A percentile compares a stretch with the other conserved stretches of the same genome.
These are phyloP conservation scores for Lota lota DNA, from an alignment of 2,113 vertebrate species.

Conservation along the genomic window DNA sequence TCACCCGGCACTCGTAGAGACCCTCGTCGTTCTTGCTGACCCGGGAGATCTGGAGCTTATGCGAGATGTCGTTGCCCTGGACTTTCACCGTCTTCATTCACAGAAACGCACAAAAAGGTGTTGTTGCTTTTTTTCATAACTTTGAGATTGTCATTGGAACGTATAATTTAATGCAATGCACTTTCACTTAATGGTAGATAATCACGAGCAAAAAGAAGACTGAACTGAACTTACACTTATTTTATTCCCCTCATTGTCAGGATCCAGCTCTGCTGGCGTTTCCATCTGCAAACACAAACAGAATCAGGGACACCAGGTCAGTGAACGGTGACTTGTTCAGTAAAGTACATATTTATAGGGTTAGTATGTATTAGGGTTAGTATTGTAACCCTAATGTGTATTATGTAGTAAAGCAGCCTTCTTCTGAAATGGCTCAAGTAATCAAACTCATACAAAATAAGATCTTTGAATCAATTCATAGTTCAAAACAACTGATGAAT, in stretches of 20 bases:
- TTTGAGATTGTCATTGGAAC: not conserved
- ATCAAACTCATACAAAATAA: too few species aligned
- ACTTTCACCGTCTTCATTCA: constrained; percentile 90
- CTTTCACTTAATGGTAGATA: not conserved
- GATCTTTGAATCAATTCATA: too few species aligned
- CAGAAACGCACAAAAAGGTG: not conserved
- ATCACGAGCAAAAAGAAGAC: not conserved
- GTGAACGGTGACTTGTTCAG: too few species aligned
- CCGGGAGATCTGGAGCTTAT: constrained; percentile 94
- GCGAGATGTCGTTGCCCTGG: constrained; percentile 97
- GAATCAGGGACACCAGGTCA: too few species aligned
- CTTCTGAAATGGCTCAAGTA: too few species aligned
- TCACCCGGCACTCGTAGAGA: constrained; percentile 91
- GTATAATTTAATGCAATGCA: not conserved
- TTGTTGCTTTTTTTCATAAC: constrained; percentile 19
- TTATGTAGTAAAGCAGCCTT: too few species aligned
- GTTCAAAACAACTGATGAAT: too few species aligned
- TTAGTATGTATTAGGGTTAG: too few species aligned
- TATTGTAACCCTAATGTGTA: too few species aligned
- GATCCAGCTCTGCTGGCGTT: constrained; percentile 69
- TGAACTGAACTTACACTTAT: constrained; percentile 72
- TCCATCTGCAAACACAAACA: constrained; percentile 60
- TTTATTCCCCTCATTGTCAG: constrained; percentile 76
- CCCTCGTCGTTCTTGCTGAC: constrained; percentile 91
- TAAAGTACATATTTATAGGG: too few species aligned